Conservation (phyloP, 2,888 invertebrate species). For the Acrobasis suavella region DNA sequence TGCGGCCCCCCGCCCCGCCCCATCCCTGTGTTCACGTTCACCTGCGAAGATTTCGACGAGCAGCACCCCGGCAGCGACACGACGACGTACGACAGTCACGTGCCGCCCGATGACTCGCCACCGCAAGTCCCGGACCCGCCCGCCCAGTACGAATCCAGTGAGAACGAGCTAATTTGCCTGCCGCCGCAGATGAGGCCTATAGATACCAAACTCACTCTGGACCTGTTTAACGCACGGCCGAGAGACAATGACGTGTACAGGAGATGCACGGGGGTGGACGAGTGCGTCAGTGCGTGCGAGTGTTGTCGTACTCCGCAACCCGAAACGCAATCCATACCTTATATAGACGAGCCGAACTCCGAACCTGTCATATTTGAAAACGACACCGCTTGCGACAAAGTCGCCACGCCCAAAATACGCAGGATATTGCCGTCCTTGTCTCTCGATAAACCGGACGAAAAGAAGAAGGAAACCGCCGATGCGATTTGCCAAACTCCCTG, state of each 20-base stretch:
- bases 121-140: conserved; percentile 59
- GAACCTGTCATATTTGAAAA: conserved; percentile 76
- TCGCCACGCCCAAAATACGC: conserved; percentile 68
- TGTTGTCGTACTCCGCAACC: conserved; percentile 76
- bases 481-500: conserved; percentile 68
- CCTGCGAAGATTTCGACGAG: conserved; percentile 72
- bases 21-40: conserved; percentile 72
- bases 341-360: conserved; percentile 71
- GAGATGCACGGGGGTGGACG: conserved; percentile 65
- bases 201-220: conserved; percentile 65
- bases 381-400: conserved; percentile 52
- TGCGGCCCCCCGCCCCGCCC: conserved; percentile 47
- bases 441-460: conserved; percentile 61
- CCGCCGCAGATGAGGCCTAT: conserved; percentile 74
- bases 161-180: conserved; percentile 55
- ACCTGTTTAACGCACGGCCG: conserved; percentile 56
- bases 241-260: conserved; percentile 50
- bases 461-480: conserved; percentile 58
- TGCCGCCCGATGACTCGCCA: conserved; percentile 43
- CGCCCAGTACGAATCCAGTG: conserved; percentile 55
- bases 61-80: conserved; percentile 44
- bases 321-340: conserved; percentile 69
- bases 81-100: conserved; percentile 42
- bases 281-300: conserved; percentile 73
- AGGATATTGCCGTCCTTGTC: conserved; percentile 72